phyloP scores from a whole-genome alignment of 1,140 invertebrate genomes.

The Heliothis subflexa region DNA sequence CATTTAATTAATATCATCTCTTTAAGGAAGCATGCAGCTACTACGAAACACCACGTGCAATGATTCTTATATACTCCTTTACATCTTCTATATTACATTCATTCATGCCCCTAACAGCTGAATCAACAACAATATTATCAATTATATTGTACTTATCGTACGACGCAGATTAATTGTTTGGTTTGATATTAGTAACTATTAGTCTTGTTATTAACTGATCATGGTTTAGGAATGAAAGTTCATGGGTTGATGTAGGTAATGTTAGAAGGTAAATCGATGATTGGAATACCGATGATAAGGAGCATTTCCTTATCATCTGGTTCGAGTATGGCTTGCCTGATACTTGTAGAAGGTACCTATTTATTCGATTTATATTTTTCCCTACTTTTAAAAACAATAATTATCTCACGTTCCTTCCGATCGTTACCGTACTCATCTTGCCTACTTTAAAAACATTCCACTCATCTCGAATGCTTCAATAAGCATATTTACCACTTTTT shows the following conservation, averaged over 20 bases:
- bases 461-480: background rate
- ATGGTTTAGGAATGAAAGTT: no score
- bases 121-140: no score
- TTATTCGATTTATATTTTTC: background rate
- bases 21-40: background rate
- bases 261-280: no score
- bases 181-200: no score
- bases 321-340: no score
- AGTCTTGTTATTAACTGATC: no score
- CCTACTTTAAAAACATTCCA: background rate
- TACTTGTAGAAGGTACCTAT: background rate
- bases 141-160: no score
- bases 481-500: slow-evolving; percentile 22
- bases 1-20: slow-evolving; percentile 10
- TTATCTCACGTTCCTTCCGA: background rate
- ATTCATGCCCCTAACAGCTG: background rate
- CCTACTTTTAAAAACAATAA: background rate
- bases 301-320: no score
- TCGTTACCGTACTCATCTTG: background rate
- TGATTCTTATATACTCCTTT: slow-evolving; percentile 16
- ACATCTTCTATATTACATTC: background rate
- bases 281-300: no score
- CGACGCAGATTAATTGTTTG: no score
- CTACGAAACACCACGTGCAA: slow-evolving; percentile 26
- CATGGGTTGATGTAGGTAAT: no score